Base-by-base conservation (phyloP, 2,797 vertebrate genomes). In the Mergus octosetaceus region DNA sequence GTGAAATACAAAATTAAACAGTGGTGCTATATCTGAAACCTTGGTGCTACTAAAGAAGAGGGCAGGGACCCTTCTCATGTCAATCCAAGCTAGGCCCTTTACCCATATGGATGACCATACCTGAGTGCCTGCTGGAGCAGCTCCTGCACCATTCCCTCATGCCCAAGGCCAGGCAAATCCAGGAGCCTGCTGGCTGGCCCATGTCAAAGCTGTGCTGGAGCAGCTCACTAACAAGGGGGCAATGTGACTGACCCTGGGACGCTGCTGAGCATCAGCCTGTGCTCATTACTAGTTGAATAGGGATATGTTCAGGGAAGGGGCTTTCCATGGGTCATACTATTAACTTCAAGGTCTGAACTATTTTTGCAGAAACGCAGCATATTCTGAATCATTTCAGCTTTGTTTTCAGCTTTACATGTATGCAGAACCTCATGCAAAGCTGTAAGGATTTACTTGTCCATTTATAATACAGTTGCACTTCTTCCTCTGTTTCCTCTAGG, bases 311-410 rank as follows among this genome's bases (percentile, higher is more conserved):
- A 79, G 18, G 6, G 17, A 84, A 73, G 16, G 61, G 47, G 25
- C 38, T 90, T 80, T 64, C 25, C 38, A 32, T 0, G 1, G 21
- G 13, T 68, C 15, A 28, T 86, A 32, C 58, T 72, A 65, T 71
- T 41, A 74, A 65, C 20, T 58, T 8, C 8, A 71, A 86, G 13
- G 36, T 56, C 80, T 91, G 13, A 34, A 54, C 1, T 24, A 56
- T 12, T 27, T 89, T 71, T 19, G 20, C 24, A 90, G 47, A 93
- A 76, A 75, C 43, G 34, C 8, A 79, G 54, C 11, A 32, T 61
- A 65, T 73, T 79, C n/a, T 87, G 77, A 80, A 86, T 74, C 27
- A 51, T 41, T 75, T 69, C 57, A 51, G 69, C 53, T 88, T 71
- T 82, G 12, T 1, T 76, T 91, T 83, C 76, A 28, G 34, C 49